Base-by-base conservation (phyloP, 2,888 invertebrate species). In the Brenthis daphne region DNA sequence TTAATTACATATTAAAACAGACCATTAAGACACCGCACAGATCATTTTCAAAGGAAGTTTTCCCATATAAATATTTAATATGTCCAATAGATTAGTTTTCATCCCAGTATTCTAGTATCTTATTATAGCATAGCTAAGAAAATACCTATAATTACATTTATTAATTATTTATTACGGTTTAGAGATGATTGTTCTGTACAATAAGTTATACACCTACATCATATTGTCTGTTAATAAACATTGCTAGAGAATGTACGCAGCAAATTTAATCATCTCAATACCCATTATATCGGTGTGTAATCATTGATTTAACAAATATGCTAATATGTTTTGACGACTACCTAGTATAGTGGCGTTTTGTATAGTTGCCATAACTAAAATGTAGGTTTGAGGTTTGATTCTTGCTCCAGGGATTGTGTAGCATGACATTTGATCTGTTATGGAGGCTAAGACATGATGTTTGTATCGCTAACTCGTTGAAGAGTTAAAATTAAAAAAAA, bases 151-250 rank as follows among this genome's bases (percentile, higher is more conserved):
- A 73, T 73, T 73, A 71, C 57, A 66, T 70, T 56, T 43, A 70
- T 73, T 67, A 68, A 73, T 70, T 68, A 73, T 70, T 70, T 70
- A 73, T 73, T 66, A 73, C 48, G 37, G 56, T n/a, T 56, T 57
- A 68, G 68, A 56, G 66, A 73, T 70, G 64, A 60, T 73, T 61
- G 68, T 70, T 68, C 64, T n/a, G 63, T 70, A 67, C 74, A 73
- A 75, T 73, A 73, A 73, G 65, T 73, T 70, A 71, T 69, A 74
- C 74, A 74, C 77, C 77, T 77, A 76, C 77, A 74, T 75, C 20
- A 47, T 64, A 67, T 51, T 64, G 37, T 43, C 37, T 53, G 55
- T 64, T 70, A 67, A 69, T 72, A 69, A 67, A 54, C 69, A 57
- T 67, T 69, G 64, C 64, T 50, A 60, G 58, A 33, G 11, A 43